Evolutionary conservation across 2,888 invertebrate species (phyloP), one percentile per base, ranked within the genome.

Genomic region (Nomada fabriciana): DNA sequence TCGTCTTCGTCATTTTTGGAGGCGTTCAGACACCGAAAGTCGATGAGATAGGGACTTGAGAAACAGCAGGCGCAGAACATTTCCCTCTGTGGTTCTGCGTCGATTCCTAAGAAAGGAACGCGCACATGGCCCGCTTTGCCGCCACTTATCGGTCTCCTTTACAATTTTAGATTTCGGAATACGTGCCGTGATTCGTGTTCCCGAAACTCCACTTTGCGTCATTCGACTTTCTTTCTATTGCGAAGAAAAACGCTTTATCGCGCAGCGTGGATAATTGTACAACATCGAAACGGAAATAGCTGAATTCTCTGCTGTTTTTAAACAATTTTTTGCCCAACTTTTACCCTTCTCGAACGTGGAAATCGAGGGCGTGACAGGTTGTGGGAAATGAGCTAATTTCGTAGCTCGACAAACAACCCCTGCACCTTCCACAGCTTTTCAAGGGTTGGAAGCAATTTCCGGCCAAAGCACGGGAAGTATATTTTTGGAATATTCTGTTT

Each of bases 121-220:
- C 74, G 83, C 91, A 92, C 91, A 91, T 92, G 92, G 92, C 92
- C 91, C 88, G 85, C 86, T 88, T 83, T 79, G 23, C 85, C 85
- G 67, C 75, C 81, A 88, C 89, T 91, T 91, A 89, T 88, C 89
- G 86, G 76, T 78, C 87, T 80, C 82, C 63, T 86, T 89, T 84
- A 87, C 89, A 91, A 90, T 91, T 92, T 91, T 92, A 92, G 91
- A 90, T 91, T 92, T 91, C 89, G 86, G 85, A 90, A 91, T 90
- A 89, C 79, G 84, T 1, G 36, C 15, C 15, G 43, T 72, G 73
- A 87, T 89, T 89, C 86, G 83, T 86, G 86, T 86, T 83, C 85
- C 73, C 79, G 61, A 65, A 43, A 69, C 36, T 20, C 42, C 25
- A 2, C 10, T 43, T 43, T 2, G 42, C 42, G 23, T 43, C 57